Percentiles rank a stretch among this genome's conserved stretches.
Evolutionary conservation across 2,888 invertebrate species (phyloP).

Genomic region (Stegana nigrithorax): DNA sequence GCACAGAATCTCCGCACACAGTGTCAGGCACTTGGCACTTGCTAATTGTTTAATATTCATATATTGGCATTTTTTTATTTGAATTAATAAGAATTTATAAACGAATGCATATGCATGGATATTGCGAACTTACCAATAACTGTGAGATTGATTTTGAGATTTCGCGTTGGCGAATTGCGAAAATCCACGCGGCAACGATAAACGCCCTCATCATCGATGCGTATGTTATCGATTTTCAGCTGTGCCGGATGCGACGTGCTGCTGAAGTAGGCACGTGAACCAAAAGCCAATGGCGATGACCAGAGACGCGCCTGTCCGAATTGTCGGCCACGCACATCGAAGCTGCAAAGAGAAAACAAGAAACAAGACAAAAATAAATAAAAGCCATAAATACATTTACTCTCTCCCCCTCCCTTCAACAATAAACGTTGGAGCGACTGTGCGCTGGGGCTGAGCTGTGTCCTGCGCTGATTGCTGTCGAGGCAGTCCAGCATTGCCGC

Average conservation of each 20-base stretch:
- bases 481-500: neutral
- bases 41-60: neutral
- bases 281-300: slow-evolving; percentile 82
- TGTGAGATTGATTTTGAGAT: slow-evolving; percentile 80
- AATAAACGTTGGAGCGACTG: neutral
- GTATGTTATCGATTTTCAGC: slow-evolving; percentile 75
- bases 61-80: slow-evolving; percentile 4
- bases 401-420: too few species aligned
- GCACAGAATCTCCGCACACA: too few species aligned
- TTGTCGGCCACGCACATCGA: slow-evolving; percentile 80
- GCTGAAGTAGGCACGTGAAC: slow-evolving; percentile 86
- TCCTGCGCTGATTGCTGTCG: too few species aligned
- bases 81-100: slow-evolving; percentile 10
- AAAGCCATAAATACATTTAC: too few species aligned
- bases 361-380: neutral
- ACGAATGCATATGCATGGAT: neutral
- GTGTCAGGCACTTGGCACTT: neutral
- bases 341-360: slow-evolving; percentile 70
- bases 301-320: slow-evolving; percentile 83
- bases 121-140: slow-evolving; percentile 75
- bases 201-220: slow-evolving; percentile 75
- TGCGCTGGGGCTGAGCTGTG: neutral
- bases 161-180: slow-evolving; percentile 79
- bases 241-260: slow-evolving; percentile 84
- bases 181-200: slow-evolving; percentile 82